phyloP scores from a whole-genome alignment of 2,888 invertebrate genomes.

The Epistrophe eligans region DNA sequence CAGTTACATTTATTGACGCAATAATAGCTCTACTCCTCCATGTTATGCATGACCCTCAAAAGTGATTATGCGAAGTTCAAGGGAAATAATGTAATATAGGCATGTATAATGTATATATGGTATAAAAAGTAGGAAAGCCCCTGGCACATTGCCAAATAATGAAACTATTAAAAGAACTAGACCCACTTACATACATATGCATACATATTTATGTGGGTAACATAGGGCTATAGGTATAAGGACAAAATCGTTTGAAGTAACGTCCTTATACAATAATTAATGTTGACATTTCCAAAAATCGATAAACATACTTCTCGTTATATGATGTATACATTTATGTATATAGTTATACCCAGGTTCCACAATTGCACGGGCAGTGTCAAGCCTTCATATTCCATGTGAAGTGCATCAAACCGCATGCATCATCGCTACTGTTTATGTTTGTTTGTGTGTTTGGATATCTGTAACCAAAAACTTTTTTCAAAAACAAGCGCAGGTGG shows the following conservation, averaged over 20 bases:
- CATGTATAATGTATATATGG: not conserved
- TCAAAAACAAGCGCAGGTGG: slow-evolving; percentile 56
- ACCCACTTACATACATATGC: not conserved
- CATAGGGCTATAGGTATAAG: not conserved
- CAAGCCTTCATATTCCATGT: slow-evolving; percentile 32
- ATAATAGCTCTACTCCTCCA: slow-evolving; percentile 56
- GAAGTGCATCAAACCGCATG: slow-evolving; percentile 51
- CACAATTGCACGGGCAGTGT: slow-evolving; percentile 1
- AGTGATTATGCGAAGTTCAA: slow-evolving; percentile 67
- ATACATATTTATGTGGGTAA: not conserved
- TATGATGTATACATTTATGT: no score
- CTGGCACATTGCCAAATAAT: slow-evolving; percentile 69
- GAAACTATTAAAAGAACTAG: slow-evolving; percentile 14
- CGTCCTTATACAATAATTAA: slow-evolving; percentile 22
- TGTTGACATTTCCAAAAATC: slow-evolving; percentile 55
- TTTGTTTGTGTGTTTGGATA: not conserved
- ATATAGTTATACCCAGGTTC: not conserved
- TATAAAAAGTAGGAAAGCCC: slow-evolving; percentile 34
- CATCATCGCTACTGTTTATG: not conserved
- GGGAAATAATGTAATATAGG: slow-evolving; percentile 21
- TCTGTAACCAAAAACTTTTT: slow-evolving; percentile 30
- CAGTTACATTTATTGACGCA: slow-evolving; percentile 71
- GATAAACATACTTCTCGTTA: slow-evolving; percentile 33
- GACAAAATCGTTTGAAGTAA: slow-evolving; percentile 12
- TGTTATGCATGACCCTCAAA: slow-evolving; percentile 60